These are phyloP conservation scores for Hemiscyllium ocellatum DNA, from an alignment of 2,113 vertebrate genomes.

Conservation along the genomic window DNA sequence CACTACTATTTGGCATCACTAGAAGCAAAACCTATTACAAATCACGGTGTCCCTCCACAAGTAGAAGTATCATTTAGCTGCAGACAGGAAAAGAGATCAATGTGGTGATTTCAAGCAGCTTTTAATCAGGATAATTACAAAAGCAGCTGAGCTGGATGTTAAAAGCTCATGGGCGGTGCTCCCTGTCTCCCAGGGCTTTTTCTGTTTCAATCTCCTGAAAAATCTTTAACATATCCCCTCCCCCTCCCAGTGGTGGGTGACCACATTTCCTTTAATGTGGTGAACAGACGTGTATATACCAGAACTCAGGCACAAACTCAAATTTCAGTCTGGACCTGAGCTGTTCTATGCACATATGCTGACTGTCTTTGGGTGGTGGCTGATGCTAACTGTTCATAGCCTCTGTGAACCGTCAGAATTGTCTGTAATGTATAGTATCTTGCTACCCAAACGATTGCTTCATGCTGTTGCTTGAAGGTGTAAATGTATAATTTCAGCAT, in stretches of 20 bases:
- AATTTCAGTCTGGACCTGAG: not conserved
- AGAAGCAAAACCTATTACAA: not conserved
- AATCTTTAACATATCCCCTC: conserved; percentile 19
- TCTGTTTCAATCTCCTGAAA: conserved; percentile 33
- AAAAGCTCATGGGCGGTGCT: conserved; percentile 26
- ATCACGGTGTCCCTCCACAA: not conserved
- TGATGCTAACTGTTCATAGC: not conserved
- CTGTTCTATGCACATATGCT: not conserved
- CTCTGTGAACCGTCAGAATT: not conserved
- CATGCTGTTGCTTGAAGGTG: too few relatives aligned
- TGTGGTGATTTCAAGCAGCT: conserved; percentile 34
- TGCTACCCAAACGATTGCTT: not conserved
- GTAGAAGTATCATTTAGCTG: conserved; percentile 8
- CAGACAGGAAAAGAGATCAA: conserved; percentile 29
- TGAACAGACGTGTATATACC: conserved; percentile 20
- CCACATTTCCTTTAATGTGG: conserved; percentile 33
- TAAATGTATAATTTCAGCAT: not conserved
- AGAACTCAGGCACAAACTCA: conserved; percentile 1
- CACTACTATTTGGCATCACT: not conserved
- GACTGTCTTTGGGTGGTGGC: not conserved
- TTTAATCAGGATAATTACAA: conserved; percentile 38
- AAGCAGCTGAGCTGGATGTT: conserved; percentile 36
- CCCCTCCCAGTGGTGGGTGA: conserved; percentile 22
- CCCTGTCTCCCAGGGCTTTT: conserved; percentile 8
- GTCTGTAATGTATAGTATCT: not conserved